Base-by-base conservation (phyloP, 92 coral and sea anemone species). In the Virgularia gustaviana region DNA sequence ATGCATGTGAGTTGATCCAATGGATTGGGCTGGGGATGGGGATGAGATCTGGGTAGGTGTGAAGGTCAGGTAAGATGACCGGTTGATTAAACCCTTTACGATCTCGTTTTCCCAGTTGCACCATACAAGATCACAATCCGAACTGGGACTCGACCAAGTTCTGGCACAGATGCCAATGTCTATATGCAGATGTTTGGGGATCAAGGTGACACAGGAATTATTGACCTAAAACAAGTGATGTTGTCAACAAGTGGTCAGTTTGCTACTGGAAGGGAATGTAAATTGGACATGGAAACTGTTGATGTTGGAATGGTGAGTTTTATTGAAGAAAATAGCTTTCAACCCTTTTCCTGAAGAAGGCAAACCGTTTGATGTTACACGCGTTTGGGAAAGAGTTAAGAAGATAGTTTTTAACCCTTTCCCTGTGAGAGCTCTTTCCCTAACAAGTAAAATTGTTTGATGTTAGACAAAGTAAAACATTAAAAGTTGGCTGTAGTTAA, bases 111-210 rank as follows among this genome's bases (percentile, higher is more conserved):
- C 58, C 11, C 63, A 92, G 98, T 92, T 58, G 79, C 85, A 68
- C 87, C 83, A 63, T 92, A 89, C 83, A 82, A 85, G 19, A 74
- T 92, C 55, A 75, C 77, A 22, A 81, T 92, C 16, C 86, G 85
- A 80, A 92, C 98, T 13, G 98, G 96, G 20, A 73, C 57, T 24
- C 71, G 89, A 5, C 87, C 86, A 84, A 83, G 85, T 39, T 96
- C 96, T 1, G 90, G 90, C 33, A 92, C 98, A 12, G 94, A 89
- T 34, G 90, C 96, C 5, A 86, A 89, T 66, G 86, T 92, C 39
- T 92, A 92, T 81, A 30, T 92, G 58, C 98, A 92, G 72, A 73
- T 92, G 59, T 92, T 86, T 63, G 98, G 98, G n/a, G 98, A 92
- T 51, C 87, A 80, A 41, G 96, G 96, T 4, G 94, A 92, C 72